Evolutionary conservation across 2,797 vertebrate genomes (phyloP).

Genomic region (Anniella stebbinsi): DNA sequence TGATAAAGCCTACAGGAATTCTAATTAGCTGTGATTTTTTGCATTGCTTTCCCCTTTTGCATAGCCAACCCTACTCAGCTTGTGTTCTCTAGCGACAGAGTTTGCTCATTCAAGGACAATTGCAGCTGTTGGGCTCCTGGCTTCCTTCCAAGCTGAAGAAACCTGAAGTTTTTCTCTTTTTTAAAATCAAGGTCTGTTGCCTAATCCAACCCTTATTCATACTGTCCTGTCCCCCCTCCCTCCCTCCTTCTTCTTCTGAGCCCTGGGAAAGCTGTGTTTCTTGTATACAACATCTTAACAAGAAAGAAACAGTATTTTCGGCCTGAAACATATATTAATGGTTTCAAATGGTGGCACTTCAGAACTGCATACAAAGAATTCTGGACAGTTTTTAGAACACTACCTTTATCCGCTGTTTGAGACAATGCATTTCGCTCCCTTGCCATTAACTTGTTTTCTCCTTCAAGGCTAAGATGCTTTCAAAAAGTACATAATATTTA

Average conservation of each 20-base stretch:
- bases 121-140: conserved; percentile 55
- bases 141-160: conserved; percentile 56
- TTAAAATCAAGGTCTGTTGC: conserved; percentile 58
- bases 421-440: not conserved
- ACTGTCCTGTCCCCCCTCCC: not conserved
- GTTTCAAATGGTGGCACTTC: conserved; percentile 47
- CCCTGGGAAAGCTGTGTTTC: not conserved
- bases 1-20: conserved; percentile 75
- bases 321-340: conserved; percentile 41
- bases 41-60: conserved; percentile 62
- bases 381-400: conserved; percentile 51
- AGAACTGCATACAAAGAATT: conserved; percentile 34
- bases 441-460: no score
- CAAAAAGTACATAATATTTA: not conserved
- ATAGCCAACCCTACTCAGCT: conserved; percentile 3
- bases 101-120: conserved; percentile 72
- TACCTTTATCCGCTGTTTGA: conserved; percentile 44
- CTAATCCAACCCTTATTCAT: conserved; percentile 3
- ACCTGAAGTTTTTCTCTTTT: conserved; percentile 50
- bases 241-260: not conserved
- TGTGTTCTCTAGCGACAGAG: conserved; percentile 26
- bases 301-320: conserved; percentile 18
- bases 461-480: not conserved
- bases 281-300: conserved; percentile 32
- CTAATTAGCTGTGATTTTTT: conserved; percentile 74